Base-by-base conservation (phyloP, 1,140 invertebrate genomes). In the Procambarus virginalis region DNA sequence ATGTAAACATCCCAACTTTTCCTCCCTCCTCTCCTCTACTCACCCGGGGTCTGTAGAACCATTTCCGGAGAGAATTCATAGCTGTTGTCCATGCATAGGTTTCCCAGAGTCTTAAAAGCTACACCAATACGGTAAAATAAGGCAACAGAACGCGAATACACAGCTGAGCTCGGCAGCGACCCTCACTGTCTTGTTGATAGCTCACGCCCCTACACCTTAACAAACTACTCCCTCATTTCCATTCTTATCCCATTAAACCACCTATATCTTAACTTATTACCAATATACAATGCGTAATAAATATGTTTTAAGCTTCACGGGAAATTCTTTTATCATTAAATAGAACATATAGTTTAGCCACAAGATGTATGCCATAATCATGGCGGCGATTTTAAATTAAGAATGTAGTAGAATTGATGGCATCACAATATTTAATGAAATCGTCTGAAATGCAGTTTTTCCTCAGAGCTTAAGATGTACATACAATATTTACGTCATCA, bases 1-100 rank as follows among this genome's bases (percentile, higher is more conserved):
- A 68, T 68, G 73, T 73, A 8, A 77, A 60, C 51, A 76, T 14
- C n/a, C 8, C 45, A 10, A 22, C 51, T 49, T 17, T 82, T n/a
- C n/a, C n/a, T n/a, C n/a, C 84, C 45, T 10, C 12, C 51, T 51
- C 48, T 48, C 82, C 85, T 2, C 20, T 93, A 94, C 94, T 95
- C 95, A 97, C 97, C 96, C 97, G 97, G 93, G 97, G 97, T 95
- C 96, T 97, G 94, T 97, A 97, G 93, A 98, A 96, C 97, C 97
- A 98, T 95, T 97, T 97, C 95, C 97, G 95, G 93, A 98, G 95
- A 92, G 97, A 97, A 95, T 97, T 97, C 97, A 98, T 97, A 92
- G 94, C 94, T 84, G 84, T 68, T n/a, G 87, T 76, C 78, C 81
- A 91, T 78, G 51, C 83, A 84, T 89, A 84, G 80, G 76, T 20